phyloP scores from a whole-genome alignment of 1,140 invertebrate genomes.

The Bactericera cockerelli region DNA sequence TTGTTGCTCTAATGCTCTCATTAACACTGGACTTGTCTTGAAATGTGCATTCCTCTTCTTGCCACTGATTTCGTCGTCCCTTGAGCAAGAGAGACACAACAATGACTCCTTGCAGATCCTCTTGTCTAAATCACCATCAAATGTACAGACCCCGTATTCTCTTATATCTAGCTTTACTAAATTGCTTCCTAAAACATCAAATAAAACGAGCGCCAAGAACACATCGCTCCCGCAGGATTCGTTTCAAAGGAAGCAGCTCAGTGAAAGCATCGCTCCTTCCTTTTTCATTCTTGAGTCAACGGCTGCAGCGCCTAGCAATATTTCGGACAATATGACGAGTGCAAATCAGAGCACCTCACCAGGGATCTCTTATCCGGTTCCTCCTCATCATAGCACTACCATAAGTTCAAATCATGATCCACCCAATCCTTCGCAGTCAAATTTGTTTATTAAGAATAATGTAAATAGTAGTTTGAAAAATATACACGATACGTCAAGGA shows the following conservation, averaged over 20 bases:
- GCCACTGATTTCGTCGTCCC: too few relatives aligned
- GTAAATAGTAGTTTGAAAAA: too few relatives aligned
- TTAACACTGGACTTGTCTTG: too few relatives aligned
- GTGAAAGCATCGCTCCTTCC: neutral
- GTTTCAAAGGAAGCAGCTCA: neutral
- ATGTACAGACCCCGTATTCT: conserved; percentile 1
- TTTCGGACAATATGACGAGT: neutral
- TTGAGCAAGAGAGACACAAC: neutral
- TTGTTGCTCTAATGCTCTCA: too few relatives aligned
- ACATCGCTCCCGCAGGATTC: neutral
- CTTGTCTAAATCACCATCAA: neutral
- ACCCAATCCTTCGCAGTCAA: too few relatives aligned
- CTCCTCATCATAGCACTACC: neutral
- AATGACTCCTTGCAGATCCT: neutral
- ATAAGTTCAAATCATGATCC: too few relatives aligned
- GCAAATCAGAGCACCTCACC: neutral
- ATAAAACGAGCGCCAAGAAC: neutral
- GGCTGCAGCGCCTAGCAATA: neutral
- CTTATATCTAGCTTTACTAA: conserved; percentile 7
- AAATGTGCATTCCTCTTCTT: too few relatives aligned
- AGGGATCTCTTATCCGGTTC: neutral
- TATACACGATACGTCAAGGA: too few relatives aligned
- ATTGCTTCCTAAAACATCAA: conserved; percentile 6
- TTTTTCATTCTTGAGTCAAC: neutral
- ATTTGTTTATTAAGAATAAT: too few relatives aligned